Conservation (phyloP, 1,140 invertebrate species). For the Chymomyza costata region DNA sequence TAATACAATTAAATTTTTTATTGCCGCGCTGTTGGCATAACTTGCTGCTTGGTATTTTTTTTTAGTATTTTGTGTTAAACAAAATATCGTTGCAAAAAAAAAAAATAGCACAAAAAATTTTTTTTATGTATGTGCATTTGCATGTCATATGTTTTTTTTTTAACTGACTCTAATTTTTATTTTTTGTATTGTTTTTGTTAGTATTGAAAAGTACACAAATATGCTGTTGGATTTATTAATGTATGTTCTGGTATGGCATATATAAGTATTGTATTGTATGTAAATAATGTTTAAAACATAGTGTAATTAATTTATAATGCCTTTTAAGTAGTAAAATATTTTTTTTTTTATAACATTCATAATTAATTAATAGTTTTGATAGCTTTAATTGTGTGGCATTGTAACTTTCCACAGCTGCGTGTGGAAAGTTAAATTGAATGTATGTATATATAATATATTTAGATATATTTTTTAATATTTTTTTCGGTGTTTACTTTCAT, state of each 20-base stretch:
- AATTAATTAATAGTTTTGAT: conserved; percentile 66
- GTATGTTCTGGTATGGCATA: conserved; percentile 57
- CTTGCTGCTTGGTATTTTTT: conserved; percentile 18
- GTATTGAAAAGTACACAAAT: conserved; percentile 51
- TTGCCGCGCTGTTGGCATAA: conserved; percentile 28
- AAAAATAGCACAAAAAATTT: conserved; percentile 34
- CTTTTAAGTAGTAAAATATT: conserved; percentile 66
- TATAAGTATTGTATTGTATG: no score
- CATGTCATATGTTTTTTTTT: conserved; percentile 33
- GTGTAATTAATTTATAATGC: conserved; percentile 38
- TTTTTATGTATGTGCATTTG: conserved; percentile 15
- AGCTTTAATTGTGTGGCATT: conserved; percentile 60
- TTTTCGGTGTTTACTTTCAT: conserved; percentile 69
- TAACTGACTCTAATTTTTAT: conserved; percentile 31
- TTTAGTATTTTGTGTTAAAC: not conserved
- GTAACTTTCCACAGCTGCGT: conserved; percentile 25
- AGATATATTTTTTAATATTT: conserved; percentile 55
- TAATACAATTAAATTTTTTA: conserved; percentile 9
- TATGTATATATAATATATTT: conserved; percentile 28
- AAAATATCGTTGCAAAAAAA: conserved; percentile 4
- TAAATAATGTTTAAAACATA: conserved; percentile 71
- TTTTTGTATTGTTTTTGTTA: conserved; percentile 38
- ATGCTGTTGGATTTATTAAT: conserved; percentile 50
- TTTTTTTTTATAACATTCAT: conserved; percentile 20
- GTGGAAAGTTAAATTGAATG: conserved; percentile 52